Conservation (phyloP, 2,797 vertebrate genomes). For the Podargus strigoides region DNA sequence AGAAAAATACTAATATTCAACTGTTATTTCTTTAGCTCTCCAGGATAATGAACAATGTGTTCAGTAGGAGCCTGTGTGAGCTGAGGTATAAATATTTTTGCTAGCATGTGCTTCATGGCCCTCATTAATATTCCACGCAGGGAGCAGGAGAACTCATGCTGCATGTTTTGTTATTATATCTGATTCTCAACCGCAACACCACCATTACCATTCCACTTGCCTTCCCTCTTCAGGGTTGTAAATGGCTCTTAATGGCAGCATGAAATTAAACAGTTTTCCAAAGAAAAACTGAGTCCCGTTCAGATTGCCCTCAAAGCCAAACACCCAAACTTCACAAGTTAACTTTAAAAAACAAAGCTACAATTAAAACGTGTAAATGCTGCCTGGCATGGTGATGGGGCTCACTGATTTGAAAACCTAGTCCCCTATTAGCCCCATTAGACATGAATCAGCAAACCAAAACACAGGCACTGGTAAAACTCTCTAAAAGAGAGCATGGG, state of each 20-base stretch:
- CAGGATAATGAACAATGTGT: not conserved
- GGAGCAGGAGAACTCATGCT: not conserved
- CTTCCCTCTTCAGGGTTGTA: not conserved
- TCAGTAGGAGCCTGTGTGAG: not conserved
- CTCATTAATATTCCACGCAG: not conserved
- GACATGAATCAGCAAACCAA: not conserved
- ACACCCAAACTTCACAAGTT: not conserved
- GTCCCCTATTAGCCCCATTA: not conserved
- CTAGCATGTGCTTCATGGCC: not conserved
- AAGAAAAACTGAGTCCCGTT: not conserved
- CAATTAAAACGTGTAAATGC: not conserved
- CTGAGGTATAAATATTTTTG: not conserved
- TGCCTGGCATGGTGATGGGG: not conserved
- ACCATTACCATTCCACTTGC: not conserved
- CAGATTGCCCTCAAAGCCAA: not conserved
- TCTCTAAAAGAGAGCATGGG: not conserved
- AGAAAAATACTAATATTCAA: not conserved
- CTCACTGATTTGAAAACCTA: not conserved
- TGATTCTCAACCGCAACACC: not conserved
- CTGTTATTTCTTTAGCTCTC: not conserved
- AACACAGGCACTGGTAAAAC: not conserved
- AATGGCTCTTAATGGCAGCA: not conserved
- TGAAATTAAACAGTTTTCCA: not conserved
- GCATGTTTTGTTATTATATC: not conserved
- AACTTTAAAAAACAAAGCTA: not conserved